Percentiles rank a stretch among this genome's conserved stretches.
These are phyloP conservation scores for Nothoprocta perdicaria DNA, from an alignment of 2,113 vertebrate species.

Conservation along the genomic window DNA sequence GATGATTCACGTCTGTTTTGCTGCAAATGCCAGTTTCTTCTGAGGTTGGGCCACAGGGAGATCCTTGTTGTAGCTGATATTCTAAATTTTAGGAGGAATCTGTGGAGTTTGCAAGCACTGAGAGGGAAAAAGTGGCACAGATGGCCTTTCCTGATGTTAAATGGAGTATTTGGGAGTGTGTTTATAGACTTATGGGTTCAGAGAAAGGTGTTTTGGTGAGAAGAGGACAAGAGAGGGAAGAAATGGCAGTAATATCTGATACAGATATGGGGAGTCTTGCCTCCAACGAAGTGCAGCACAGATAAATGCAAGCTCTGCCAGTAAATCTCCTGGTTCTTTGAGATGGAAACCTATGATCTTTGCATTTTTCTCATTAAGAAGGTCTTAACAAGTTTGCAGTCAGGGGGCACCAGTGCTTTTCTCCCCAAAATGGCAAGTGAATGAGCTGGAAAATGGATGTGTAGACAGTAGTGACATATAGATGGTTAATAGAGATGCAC, in stretches of 20 bases:
- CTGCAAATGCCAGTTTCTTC: neutral
- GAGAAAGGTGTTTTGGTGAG: neutral
- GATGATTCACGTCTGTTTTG: neutral
- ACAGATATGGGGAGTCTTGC: rapidly evolving
- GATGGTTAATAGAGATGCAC: neutral
- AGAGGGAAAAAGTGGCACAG: neutral
- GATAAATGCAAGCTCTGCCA: neutral
- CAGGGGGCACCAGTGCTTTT: neutral
- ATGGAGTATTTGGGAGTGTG: neutral
- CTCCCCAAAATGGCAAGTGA: neutral
- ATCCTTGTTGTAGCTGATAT: neutral
- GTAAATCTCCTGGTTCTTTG: neutral
- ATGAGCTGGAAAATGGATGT: neutral
- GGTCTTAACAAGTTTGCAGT: neutral
- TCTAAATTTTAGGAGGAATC: neutral
- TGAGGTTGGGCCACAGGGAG: neutral
- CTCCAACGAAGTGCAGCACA: neutral
- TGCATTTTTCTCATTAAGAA: neutral
- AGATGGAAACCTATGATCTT: neutral
- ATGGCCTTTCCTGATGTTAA: neutral
- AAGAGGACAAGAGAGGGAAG: neutral
- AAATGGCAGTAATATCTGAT: rapidly evolving
- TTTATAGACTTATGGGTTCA: neutral
- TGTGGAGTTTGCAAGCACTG: neutral
- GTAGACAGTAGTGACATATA: rapidly evolving